Percentiles rank a stretch among this genome's conserved stretches.
Evolutionary conservation across 2,888 invertebrate genomes (phyloP).

Genomic region (Lasioglossum calceatum): DNA sequence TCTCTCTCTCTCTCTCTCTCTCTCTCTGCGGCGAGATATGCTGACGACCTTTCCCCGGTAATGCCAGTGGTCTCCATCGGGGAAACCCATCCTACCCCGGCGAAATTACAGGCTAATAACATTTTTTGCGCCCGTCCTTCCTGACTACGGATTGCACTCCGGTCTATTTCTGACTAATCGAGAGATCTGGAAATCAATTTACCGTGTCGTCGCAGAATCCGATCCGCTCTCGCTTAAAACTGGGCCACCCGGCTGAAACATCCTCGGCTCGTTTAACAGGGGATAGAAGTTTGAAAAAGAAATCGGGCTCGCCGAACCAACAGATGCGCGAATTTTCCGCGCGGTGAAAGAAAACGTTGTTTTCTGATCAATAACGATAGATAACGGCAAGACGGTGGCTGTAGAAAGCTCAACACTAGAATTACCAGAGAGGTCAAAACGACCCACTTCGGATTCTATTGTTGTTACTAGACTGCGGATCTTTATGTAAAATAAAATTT

Average conservation of each 20-base stretch:
- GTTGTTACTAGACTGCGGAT: not conserved
- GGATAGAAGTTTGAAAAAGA: not conserved
- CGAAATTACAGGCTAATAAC: slow-evolving; percentile 46
- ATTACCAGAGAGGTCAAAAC: not conserved
- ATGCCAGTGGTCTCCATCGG: slow-evolving; percentile 28
- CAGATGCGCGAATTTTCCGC: not conserved
- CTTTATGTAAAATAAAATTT: no score
- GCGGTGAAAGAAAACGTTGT: not conserved
- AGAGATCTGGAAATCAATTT: slow-evolving; percentile 42
- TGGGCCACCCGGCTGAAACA: not conserved
- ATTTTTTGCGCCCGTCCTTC: slow-evolving; percentile 24
- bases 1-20: not conserved
- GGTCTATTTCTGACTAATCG: slow-evolving; percentile 46
- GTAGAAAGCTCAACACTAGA: not conserved
- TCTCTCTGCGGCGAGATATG: not conserved
- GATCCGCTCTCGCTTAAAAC: slow-evolving; percentile 36
- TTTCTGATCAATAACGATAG: not conserved
- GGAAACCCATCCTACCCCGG: slow-evolving; percentile 26
- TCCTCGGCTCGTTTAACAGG: slow-evolving; percentile 6
- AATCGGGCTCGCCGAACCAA: not conserved
- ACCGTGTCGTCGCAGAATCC: not conserved
- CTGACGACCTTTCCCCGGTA: slow-evolving; percentile 21
- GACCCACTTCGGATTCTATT: not conserved
- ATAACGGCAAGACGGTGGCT: not conserved
- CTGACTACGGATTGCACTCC: not conserved